Evolutionary conservation across 2,113 vertebrate genomes (phyloP), one percentile per base, ranked within the genome.

Genomic region (Pelusios castaneus): DNA sequence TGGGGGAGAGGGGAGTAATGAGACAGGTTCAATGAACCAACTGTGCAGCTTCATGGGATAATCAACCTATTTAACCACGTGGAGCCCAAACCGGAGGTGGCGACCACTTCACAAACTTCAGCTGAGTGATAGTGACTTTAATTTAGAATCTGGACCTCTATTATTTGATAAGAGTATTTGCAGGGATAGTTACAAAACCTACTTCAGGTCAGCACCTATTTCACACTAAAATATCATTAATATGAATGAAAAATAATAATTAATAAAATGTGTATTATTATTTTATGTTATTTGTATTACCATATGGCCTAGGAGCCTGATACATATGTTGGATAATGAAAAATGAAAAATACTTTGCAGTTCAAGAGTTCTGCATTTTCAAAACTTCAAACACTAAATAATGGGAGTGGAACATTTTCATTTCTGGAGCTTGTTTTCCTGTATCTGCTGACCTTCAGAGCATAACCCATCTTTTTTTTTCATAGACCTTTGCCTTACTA

Each of bases 161-260:
- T 73, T 82, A 10, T 84, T 38, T 1, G 0, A 38, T 25, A 19
- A 6, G 17, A 54, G 9, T 2, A 67, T 89, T 89, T 93, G 77
- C 58, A 85, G 3, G 88, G 56, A 77, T 24, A 95, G 49, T 25
- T 82, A 24, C n/a, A 67, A 58, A 38, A 88, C 67, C 34, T 38
- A 4, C 75, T 91, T 88, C 90, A 95, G 27, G 73, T 54, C 10
- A 91, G 22, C 41, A 77, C 5, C 52, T 16, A 38, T 88, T 92
- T 91, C 58, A 82, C 24, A 1, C 19, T 88, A 93, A 89, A 6
- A 1, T 80, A 88, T 75, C 1, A 88, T 93, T 85, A 63, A 7
- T 24, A 5, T 29, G 27, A 12, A 7, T 63, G 31, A 84, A 75
- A 89, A 94, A 24, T 19, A 7, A 2, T 73, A 75, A 47, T 88